A percentile compares a stretch with the other conserved stretches of the same genome.
phyloP scores from a whole-genome alignment of 1,140 invertebrate genomes.

The Neotoxoptera formosana region DNA sequence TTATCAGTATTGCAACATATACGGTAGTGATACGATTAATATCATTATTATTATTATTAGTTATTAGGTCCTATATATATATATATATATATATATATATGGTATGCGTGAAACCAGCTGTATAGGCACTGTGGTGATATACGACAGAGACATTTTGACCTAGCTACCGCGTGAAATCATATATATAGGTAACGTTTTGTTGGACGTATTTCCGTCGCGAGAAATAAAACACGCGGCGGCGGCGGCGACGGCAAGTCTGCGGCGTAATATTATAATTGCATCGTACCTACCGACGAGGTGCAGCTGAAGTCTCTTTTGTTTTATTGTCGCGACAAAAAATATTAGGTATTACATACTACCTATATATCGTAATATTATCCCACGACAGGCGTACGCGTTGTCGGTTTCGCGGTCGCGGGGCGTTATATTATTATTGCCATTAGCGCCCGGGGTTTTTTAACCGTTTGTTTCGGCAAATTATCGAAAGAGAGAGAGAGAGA shows the following conservation, averaged over 20 bases:
- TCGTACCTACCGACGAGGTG: neutral
- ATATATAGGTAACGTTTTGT: neutral
- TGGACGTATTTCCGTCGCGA: neutral
- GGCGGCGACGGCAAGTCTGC: neutral
- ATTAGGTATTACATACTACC: neutral
- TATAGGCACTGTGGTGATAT: no score
- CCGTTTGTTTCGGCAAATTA: neutral
- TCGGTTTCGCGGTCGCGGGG: neutral
- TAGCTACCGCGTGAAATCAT: no score
- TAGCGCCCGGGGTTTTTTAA: neutral
- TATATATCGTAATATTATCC: neutral
- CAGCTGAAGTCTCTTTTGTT: neutral
- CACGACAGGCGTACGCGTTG: neutral
- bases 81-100: no score
- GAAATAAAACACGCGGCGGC: neutral
- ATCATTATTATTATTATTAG: no score
- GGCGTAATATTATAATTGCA: neutral
- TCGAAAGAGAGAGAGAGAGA: neutral
- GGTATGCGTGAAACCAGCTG: no score
- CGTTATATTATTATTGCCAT: neutral
- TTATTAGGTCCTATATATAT: no score
- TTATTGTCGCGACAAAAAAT: neutral
- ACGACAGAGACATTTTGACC: neutral
- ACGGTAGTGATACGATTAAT: neutral
- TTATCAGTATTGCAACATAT: conserved; percentile 34